Conservation (phyloP, 1,140 invertebrate species). For the Calosoma granatense region DNA sequence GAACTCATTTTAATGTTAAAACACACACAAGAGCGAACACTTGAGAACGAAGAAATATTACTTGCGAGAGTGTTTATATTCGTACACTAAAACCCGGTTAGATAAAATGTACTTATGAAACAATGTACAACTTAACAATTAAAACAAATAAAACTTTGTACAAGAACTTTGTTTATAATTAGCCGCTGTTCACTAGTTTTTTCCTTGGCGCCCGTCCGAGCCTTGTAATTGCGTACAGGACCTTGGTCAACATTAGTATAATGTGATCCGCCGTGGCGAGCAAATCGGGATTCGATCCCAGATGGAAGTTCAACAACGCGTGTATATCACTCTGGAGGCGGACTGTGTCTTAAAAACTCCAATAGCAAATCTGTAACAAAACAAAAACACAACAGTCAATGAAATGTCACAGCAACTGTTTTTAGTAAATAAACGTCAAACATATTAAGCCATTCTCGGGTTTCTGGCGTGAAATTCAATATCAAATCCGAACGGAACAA, state of each 20-base stretch:
- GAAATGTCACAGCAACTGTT: too few species aligned
- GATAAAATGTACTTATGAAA: slow-evolving; percentile 9
- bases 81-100: neutral
- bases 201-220: slow-evolving; percentile 33
- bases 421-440: too few species aligned
- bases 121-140: neutral
- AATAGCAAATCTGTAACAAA: too few species aligned
- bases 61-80: slow-evolving; percentile 5
- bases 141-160: neutral
- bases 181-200: slow-evolving; percentile 23
- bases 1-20: neutral
- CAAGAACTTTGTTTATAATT: neutral
- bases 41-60: neutral
- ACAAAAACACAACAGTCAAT: too few species aligned
- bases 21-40: neutral
- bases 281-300: neutral
- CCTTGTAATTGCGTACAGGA: slow-evolving; percentile 31
- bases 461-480: too few species aligned
- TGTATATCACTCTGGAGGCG: neutral
- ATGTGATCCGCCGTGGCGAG: neutral
- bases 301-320: neutral
- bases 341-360: too few species aligned
- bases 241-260: slow-evolving; percentile 27
- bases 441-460: too few species aligned
- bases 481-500: too few species aligned